Conservation (phyloP, 2,113 vertebrate species). For the Cyprinus carpio region DNA sequence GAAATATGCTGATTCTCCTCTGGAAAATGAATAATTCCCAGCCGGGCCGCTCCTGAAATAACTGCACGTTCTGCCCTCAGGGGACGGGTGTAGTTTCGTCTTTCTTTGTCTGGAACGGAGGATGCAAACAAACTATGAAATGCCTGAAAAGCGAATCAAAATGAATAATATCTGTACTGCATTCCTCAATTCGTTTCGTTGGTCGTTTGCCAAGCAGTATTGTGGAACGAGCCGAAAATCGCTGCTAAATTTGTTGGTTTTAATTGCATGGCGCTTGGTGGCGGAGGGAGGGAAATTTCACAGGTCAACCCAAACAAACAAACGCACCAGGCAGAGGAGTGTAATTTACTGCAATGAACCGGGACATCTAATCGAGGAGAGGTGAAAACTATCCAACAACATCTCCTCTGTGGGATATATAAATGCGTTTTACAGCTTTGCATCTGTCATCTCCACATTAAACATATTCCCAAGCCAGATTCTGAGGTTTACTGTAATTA, state of each 20-base stretch:
- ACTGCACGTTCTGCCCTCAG: conserved; percentile 12
- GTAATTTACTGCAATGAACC: conserved; percentile 9
- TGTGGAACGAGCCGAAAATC: neutral
- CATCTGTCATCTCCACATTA: conserved; percentile 20
- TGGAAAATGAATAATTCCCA: conserved; percentile 33
- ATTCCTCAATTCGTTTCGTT: conserved; percentile 4
- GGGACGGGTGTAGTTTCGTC: conserved; percentile 6
- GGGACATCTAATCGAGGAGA: neutral
- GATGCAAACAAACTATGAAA: conserved; percentile 27
- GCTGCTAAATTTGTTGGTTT: conserved; percentile 23
- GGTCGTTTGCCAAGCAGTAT: neutral
- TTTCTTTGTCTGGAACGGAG: conserved; percentile 10
- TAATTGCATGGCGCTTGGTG: conserved; percentile 27
- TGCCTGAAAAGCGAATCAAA: conserved; percentile 9
- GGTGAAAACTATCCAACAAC: conserved; percentile 6
- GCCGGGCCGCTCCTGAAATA: conserved; percentile 27
- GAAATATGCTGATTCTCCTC: conserved; percentile 41
- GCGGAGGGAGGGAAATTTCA: neutral
- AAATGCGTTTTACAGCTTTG: neutral
- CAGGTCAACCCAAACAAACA: conserved; percentile 42
- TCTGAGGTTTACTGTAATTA: neutral
- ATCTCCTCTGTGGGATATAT: neutral
- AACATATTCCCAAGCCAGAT: neutral
- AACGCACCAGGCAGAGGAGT: neutral
- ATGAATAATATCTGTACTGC: conserved; percentile 12